phyloP scores from a whole-genome alignment of 2,113 vertebrate species.

The Dromiciops gliroides region DNA sequence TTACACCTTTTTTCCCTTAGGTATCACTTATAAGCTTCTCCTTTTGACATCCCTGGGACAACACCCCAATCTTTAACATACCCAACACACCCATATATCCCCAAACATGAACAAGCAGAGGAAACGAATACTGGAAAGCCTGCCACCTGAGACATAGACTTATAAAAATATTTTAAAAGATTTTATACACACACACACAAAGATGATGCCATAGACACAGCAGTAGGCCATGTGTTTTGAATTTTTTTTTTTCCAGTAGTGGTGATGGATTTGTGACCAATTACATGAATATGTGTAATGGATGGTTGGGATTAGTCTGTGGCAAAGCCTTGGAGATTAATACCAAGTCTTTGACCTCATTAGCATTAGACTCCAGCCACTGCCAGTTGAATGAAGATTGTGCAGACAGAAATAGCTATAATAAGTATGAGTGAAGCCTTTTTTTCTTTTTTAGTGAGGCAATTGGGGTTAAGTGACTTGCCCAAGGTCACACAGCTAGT shows the following conservation, averaged over 20 bases:
- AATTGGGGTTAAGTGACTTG: too few species aligned
- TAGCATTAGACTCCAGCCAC: not conserved
- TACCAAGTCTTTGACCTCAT: not conserved
- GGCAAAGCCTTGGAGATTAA: conserved; percentile 19
- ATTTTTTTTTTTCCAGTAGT: conserved; percentile 57
- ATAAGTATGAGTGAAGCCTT: not conserved
- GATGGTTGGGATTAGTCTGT: conserved; percentile 43
- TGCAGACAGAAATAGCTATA: not conserved
- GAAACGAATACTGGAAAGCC: not conserved
- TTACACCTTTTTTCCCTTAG: not conserved
- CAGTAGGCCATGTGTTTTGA: not conserved
- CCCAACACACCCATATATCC: not conserved
- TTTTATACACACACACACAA: not conserved
- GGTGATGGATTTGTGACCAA: conserved; percentile 30
- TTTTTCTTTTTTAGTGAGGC: too few species aligned
- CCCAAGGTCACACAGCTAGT: too few species aligned
- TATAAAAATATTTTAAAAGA: conserved; percentile 20
- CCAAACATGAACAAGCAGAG: not conserved
- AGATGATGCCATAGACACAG: not conserved
- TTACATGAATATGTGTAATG: not conserved
- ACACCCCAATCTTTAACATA: not conserved
- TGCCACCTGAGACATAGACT: not conserved
- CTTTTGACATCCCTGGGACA: not conserved
- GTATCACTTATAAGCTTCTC: not conserved
- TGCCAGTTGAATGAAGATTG: not conserved